These are phyloP conservation scores for Sparus aurata DNA, from an alignment of 2,797 vertebrate genomes.

Conservation along the genomic window DNA sequence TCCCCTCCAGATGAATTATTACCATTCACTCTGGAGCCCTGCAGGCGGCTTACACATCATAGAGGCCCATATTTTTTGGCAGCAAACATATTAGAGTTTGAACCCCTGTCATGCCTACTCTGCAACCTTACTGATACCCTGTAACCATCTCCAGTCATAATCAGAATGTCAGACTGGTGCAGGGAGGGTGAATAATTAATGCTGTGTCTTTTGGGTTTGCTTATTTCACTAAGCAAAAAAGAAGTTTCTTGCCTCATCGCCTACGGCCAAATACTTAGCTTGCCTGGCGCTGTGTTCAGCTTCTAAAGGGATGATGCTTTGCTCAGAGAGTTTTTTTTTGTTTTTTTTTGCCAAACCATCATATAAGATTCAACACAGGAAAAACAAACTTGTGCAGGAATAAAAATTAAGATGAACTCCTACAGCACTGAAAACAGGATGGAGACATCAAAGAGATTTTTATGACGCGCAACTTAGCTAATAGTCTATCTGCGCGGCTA, in stretches of 20 bases:
- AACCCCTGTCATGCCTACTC: constrained; percentile 71
- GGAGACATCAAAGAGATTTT: constrained; percentile 66
- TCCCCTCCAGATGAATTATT: constrained; percentile 68
- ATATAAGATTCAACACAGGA: constrained; percentile 65
- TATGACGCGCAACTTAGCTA: constrained; percentile 7
- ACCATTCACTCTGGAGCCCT: constrained; percentile 57
- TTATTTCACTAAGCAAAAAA: constrained; percentile 76
- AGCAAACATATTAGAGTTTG: constrained; percentile 73
- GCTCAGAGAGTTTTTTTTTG: constrained; percentile 54
- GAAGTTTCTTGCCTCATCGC: constrained; percentile 70
- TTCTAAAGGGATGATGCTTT: constrained; percentile 71
- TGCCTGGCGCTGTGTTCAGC: constrained; percentile 69
- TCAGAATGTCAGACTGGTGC: constrained; percentile 73
- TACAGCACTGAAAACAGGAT: constrained; percentile 37
- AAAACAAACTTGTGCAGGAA: constrained; percentile 66
- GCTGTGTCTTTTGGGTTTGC: constrained; percentile 75
- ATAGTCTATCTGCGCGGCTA: constrained; percentile 45
- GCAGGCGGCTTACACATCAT: constrained; percentile 62
- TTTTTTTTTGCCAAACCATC: constrained; percentile 61
- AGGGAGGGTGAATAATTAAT: constrained; percentile 82
- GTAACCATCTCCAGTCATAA: constrained; percentile 78
- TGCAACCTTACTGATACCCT: constrained; percentile 71
- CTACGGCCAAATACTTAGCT: constrained; percentile 72
- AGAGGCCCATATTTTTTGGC: constrained; percentile 64
- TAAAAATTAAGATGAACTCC: constrained; percentile 67